Evolutionary conservation across 35 echinoderm and acorn worm species (phyloP).

Genomic region (Strongylocentrotus purpuratus): DNA sequence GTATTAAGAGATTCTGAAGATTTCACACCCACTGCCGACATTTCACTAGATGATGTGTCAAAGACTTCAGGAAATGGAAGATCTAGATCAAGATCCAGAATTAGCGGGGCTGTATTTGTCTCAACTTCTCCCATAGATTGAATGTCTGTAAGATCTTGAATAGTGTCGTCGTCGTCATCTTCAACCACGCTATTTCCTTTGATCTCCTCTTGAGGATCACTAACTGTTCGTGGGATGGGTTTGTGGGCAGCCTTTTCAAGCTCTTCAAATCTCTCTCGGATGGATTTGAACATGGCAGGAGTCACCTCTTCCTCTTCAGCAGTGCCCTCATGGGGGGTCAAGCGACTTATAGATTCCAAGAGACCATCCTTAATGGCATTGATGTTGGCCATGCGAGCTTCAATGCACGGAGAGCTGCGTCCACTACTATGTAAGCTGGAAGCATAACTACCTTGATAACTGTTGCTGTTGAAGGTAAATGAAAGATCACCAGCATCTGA

Average conservation of each 20-base stretch:
- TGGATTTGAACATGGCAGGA: slow-evolving; percentile 65
- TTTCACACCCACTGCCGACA: neutral
- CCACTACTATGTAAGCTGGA: slow-evolving; percentile 79
- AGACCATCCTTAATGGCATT: slow-evolving; percentile 26
- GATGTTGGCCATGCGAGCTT: slow-evolving; percentile 34
- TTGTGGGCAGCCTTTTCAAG: slow-evolving; percentile 83
- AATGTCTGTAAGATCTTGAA: neutral
- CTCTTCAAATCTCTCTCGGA: slow-evolving; percentile 77
- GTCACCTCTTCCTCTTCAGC: slow-evolving; percentile 43
- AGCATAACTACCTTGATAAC: slow-evolving; percentile 58
- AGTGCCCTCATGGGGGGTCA: neutral
- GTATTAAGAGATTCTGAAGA: slow-evolving; percentile 31
- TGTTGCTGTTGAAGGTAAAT: slow-evolving; percentile 29
- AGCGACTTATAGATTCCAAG: slow-evolving; percentile 25
- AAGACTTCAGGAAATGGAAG: slow-evolving; percentile 45
- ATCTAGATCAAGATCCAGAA: neutral
- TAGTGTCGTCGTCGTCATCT: slow-evolving; percentile 8
- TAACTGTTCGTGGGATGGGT: slow-evolving; percentile 73
- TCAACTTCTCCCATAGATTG: neutral
- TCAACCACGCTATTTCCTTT: neutral
- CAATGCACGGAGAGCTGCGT: slow-evolving; percentile 54
- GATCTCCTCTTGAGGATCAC: slow-evolving; percentile 64
- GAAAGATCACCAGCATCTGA: slow-evolving; percentile 53
- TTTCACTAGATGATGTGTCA: slow-evolving; percentile 46
- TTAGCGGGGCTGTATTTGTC: neutral